Evolutionary conservation across 2,797 vertebrate genomes (phyloP).

Genomic region (Phyllotis vaccarum): DNA sequence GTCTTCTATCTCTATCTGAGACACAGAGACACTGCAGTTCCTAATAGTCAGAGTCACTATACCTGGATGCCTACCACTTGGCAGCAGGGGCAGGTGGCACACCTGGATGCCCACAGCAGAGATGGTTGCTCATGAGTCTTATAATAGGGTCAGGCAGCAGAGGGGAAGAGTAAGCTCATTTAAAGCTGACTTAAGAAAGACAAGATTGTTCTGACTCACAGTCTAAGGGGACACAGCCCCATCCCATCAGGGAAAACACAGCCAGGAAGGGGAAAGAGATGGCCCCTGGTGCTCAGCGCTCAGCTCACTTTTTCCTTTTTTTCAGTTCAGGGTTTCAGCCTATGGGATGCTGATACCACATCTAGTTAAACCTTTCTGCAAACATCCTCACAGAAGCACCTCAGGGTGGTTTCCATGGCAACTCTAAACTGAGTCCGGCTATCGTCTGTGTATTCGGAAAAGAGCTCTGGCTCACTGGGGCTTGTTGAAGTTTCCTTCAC

Average conservation of each 20-base stretch:
- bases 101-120: not conserved
- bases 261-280: not conserved
- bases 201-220: not conserved
- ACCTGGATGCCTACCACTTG: not conserved
- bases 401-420: not conserved
- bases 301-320: not conserved
- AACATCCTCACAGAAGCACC: not conserved
- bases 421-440: not conserved
- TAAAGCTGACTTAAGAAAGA: not conserved
- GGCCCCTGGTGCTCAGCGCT: too few relatives aligned
- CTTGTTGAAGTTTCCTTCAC: slow-evolving; percentile 61
- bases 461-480: slow-evolving; percentile 5
- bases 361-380: not conserved
- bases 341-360: not conserved
- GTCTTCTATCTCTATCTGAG: not conserved
- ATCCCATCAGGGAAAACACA: not conserved
- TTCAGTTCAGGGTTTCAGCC: not conserved
- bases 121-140: not conserved
- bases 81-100: not conserved
- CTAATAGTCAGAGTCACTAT: not conserved
- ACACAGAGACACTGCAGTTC: not conserved
- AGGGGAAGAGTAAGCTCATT: not conserved
- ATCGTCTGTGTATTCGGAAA: not conserved
- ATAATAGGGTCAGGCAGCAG: not conserved
- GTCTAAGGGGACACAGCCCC: not conserved